Evolutionary conservation across 2,888 invertebrate genomes (phyloP).

Genomic region (Galeruca laticollis): DNA sequence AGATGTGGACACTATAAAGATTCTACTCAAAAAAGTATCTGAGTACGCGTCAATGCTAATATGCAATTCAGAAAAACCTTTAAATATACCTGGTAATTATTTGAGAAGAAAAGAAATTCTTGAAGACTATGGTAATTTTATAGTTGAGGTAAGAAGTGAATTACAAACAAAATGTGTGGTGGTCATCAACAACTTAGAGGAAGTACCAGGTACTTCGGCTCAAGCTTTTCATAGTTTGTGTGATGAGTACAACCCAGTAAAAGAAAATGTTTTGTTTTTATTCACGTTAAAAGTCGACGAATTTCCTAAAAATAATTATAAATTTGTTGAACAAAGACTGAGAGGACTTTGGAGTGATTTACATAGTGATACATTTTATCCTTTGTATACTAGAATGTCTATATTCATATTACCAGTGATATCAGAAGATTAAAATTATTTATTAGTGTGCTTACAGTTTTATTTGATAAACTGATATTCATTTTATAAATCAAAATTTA

Average conservation of each 20-base stretch:
- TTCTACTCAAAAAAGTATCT: slow-evolving; percentile 61
- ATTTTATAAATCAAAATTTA: not conserved
- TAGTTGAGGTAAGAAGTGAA: slow-evolving; percentile 53
- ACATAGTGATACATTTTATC: slow-evolving; percentile 64
- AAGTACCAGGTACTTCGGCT: slow-evolving; percentile 62
- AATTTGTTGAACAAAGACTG: slow-evolving; percentile 62
- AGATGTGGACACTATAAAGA: slow-evolving; percentile 51
- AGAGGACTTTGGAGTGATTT: slow-evolving; percentile 62
- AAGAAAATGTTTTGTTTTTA: slow-evolving; percentile 64
- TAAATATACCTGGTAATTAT: slow-evolving; percentile 55
- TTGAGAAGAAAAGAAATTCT: slow-evolving; percentile 56
- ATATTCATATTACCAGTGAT: slow-evolving; percentile 54
- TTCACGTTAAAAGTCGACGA: slow-evolving; percentile 64
- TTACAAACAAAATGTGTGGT: slow-evolving; percentile 58
- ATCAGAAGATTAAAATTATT: slow-evolving; percentile 44
- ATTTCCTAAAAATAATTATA: slow-evolving; percentile 47
- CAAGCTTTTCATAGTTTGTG: slow-evolving; percentile 72
- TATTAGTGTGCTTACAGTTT: not conserved
- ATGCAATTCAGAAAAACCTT: slow-evolving; percentile 46
- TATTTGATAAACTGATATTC: not conserved
- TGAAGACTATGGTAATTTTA: slow-evolving; percentile 58
- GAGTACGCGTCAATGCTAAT: slow-evolving; percentile 57
- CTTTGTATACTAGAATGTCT: slow-evolving; percentile 68
- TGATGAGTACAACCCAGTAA: slow-evolving; percentile 69
- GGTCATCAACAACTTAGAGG: slow-evolving; percentile 62